These are phyloP conservation scores for Nymphalis polychloros DNA, from an alignment of 2,888 invertebrate genomes.

Conservation along the genomic window DNA sequence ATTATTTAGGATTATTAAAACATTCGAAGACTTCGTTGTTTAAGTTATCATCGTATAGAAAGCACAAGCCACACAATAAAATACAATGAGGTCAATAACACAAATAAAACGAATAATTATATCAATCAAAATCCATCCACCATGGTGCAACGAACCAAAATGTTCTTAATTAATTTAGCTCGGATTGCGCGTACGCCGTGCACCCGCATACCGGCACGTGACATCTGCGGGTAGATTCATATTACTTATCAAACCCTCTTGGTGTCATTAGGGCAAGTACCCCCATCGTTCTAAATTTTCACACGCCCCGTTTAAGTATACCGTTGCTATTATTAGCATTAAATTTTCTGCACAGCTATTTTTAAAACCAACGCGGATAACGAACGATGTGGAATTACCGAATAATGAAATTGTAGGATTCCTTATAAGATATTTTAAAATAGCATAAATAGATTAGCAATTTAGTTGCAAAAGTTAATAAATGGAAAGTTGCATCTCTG, in stretches of 20 bases:
- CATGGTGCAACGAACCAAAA: constrained; percentile 22
- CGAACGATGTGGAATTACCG: neutral
- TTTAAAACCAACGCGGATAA: neutral
- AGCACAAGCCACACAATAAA: neutral
- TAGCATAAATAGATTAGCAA: neutral
- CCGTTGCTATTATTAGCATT: constrained; percentile 13
- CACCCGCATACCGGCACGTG: constrained; percentile 63
- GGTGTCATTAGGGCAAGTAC: constrained; percentile 55
- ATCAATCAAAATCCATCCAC: constrained; percentile 29
- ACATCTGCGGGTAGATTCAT: constrained; percentile 44
- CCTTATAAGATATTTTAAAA: constrained; percentile 1
- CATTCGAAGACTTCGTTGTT: neutral
- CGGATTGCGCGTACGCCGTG: constrained; percentile 51
- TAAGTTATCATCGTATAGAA: neutral
- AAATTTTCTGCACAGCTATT: constrained; percentile 1
- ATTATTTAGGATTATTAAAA: no score
- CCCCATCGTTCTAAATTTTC: constrained; percentile 72
- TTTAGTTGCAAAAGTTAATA: constrained; percentile 1
- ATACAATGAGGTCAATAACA: neutral
- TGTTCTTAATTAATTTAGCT: constrained; percentile 42
- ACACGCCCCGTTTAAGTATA: constrained; percentile 47
- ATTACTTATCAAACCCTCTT: constrained; percentile 59
- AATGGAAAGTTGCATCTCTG: neutral
- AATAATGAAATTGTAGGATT: constrained; percentile 3
- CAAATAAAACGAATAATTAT: constrained; percentile 18